Conservation (phyloP, 2,888 invertebrate species). For the Epistrophella euchroma region DNA sequence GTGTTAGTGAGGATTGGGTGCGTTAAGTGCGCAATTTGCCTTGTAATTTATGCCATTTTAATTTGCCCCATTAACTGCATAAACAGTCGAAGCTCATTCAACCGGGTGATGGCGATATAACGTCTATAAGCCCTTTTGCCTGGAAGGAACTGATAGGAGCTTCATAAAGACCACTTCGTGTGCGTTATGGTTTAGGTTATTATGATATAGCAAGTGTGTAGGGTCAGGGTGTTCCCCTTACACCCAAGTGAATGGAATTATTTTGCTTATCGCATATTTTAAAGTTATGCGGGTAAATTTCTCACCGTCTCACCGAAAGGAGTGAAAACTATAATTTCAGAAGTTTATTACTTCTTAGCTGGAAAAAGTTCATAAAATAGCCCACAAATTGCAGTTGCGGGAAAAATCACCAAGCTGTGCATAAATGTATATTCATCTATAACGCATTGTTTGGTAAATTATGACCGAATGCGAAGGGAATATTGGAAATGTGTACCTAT, state of each 20-base stretch:
- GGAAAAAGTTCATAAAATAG: conserved; percentile 11
- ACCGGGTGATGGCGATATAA: conserved; percentile 29
- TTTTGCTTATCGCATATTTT: conserved; percentile 56
- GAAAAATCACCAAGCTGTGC: neutral
- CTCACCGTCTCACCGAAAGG: neutral
- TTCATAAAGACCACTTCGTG: conserved; percentile 52
- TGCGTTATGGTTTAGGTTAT: conserved; percentile 30
- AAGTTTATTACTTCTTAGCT: neutral
- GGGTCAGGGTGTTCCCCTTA: neutral
- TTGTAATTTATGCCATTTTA: conserved; percentile 73
- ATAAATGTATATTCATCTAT: neutral
- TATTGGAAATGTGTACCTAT: conserved; percentile 11
- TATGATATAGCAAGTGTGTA: neutral
- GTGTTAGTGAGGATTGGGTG: conserved; percentile 30
- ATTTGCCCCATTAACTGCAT: conserved; percentile 73
- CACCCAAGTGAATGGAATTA: conserved; percentile 13
- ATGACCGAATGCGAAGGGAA: neutral
- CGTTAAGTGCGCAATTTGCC: conserved; percentile 65
- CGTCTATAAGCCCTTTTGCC: conserved; percentile 36
- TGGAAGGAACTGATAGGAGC: conserved; percentile 67
- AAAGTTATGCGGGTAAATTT: conserved; percentile 18
- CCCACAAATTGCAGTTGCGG: neutral
- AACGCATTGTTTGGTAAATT: neutral
- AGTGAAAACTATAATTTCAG: conserved; percentile 9
- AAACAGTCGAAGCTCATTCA: conserved; percentile 49